Percentiles rank a stretch among this genome's conserved stretches.
These are phyloP conservation scores for Girardia tigrina DNA, from an alignment of 2,888 invertebrate genomes.

Conservation along the genomic window DNA sequence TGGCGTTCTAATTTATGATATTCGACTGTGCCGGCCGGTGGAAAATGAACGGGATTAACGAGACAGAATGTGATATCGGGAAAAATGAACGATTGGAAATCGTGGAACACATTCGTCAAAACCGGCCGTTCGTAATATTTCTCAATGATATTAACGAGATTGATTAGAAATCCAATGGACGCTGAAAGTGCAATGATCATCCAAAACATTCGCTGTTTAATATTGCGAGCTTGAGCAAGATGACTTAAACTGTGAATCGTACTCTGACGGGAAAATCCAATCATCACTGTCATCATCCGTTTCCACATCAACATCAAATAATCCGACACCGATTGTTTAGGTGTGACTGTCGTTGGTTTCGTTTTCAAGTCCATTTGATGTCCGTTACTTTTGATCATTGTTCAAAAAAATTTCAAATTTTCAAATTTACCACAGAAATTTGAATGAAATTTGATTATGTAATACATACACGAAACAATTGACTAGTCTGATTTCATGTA, in stretches of 20 bases:
- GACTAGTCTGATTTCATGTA: not conserved
- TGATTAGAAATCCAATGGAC: conserved; percentile 33
- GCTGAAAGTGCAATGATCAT: conserved; percentile 31
- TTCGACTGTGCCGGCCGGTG: conserved; percentile 27
- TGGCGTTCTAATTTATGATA: not conserved
- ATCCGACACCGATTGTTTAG: not conserved
- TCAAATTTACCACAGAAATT: not conserved
- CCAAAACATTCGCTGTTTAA: conserved; percentile 33
- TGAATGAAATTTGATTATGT: no score
- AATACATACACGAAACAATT: not conserved
- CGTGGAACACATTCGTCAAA: conserved; percentile 32
- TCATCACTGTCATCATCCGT: conserved; percentile 15
- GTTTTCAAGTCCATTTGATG: not conserved
- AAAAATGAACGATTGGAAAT: conserved; percentile 29
- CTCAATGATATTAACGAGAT: conserved; percentile 25
- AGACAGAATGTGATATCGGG: conserved; percentile 34
- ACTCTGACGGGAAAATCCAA: conserved; percentile 31
- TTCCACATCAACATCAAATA: conserved; percentile 11
- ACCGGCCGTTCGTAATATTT: conserved; percentile 32
- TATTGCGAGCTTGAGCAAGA: conserved; percentile 33
- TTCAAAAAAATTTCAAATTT: not conserved
- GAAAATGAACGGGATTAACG: conserved; percentile 34
- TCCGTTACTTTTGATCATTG: not conserved
- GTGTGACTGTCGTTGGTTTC: not conserved
- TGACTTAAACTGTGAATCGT: conserved; percentile 36